Percentiles rank a stretch among this genome's conserved stretches.
These are phyloP conservation scores for Lucifuga dentata DNA, from an alignment of 2,113 vertebrate genomes.

Conservation along the genomic window DNA sequence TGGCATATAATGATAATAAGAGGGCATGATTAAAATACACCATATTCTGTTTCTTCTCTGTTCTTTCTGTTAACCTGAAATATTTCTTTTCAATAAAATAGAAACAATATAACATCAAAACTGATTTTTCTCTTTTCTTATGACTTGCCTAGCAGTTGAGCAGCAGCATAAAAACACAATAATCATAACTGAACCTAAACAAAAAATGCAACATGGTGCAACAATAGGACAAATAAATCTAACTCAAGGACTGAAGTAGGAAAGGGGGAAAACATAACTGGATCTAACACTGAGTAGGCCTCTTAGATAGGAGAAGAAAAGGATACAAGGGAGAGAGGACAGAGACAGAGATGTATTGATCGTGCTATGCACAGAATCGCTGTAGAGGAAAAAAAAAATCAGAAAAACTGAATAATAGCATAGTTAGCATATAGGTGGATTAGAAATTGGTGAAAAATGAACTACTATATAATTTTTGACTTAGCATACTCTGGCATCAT, in stretches of 20 bases:
- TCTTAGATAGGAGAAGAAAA: constrained; percentile 16
- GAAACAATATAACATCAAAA: constrained; percentile 1
- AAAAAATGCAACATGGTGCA: neutral
- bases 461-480: too few species aligned
- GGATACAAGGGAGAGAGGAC: neutral
- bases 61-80: neutral
- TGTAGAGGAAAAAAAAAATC: too few species aligned
- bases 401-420: too few species aligned
- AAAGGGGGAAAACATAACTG: neutral
- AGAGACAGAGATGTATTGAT: neutral
- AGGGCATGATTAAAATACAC: neutral
- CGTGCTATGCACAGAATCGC: neutral
- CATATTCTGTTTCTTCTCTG: neutral
- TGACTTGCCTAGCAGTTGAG: neutral
- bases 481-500: too few species aligned
- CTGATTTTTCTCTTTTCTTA: neutral
- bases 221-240: constrained; percentile 6
- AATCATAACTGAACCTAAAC: neutral
- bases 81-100: constrained; percentile 4
- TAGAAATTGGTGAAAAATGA: too few species aligned
- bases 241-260: too few species aligned
- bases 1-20: constrained; percentile 39
- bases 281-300: constrained; percentile 29
- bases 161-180: neutral
- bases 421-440: too few species aligned